Percentiles rank a stretch among this genome's conserved stretches.
phyloP scores from a whole-genome alignment of 1,140 invertebrate species.

The Sarcophaga bullata region DNA sequence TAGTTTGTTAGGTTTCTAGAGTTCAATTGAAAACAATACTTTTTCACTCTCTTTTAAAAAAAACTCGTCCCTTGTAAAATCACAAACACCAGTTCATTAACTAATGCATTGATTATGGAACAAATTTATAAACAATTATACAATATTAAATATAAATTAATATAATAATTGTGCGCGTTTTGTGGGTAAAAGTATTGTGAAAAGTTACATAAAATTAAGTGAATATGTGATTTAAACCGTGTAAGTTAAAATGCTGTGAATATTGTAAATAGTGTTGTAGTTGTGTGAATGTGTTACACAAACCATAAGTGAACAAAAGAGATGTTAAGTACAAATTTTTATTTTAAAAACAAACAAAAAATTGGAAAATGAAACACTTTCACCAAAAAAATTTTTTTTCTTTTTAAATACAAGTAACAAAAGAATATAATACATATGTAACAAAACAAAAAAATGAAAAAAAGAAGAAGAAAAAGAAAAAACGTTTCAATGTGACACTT shows the following conservation, averaged over 20 bases:
- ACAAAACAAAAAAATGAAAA: conserved; percentile 28
- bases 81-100: conserved; percentile 9
- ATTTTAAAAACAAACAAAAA: not conserved
- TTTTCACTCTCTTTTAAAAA: not conserved
- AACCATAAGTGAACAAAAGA: not conserved
- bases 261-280: no score
- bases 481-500: conserved; percentile 47
- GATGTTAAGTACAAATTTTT: not conserved
- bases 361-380: conserved; percentile 13
- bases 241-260: no score
- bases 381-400: not conserved
- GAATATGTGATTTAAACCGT: not conserved
- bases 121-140: no score
- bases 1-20: no score
- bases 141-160: no score
- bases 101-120: no score
- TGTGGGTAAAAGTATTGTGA: no score
- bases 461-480: not conserved
- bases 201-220: not conserved
- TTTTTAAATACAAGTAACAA: no score
- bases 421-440: conserved; percentile 4
- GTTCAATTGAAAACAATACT: no score
- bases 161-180: no score
- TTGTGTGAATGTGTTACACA: not conserved
- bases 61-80: not conserved